Evolutionary conservation across 2,797 vertebrate genomes (phyloP).

Genomic region (Babyrousa celebensis): DNA sequence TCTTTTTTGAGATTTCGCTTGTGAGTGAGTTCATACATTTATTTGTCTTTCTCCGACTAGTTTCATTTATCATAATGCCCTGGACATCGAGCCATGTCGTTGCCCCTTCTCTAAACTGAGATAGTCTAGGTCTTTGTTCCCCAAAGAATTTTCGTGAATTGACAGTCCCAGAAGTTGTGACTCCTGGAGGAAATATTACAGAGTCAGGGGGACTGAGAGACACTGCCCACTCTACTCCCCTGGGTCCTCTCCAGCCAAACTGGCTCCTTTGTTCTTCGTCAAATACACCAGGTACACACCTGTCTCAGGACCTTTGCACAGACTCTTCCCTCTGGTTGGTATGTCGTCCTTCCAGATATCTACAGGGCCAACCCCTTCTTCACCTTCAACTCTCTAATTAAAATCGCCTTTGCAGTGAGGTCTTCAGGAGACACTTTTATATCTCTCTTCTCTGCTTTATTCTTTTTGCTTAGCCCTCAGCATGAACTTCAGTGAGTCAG

Average conservation of each 20-base stretch:
- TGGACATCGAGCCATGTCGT: not conserved
- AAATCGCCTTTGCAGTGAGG: not conserved
- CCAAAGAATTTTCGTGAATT: not conserved
- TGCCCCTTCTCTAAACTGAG: not conserved
- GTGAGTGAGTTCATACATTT: not conserved
- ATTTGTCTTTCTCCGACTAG: not conserved
- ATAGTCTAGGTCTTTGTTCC: not conserved
- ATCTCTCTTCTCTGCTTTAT: not conserved
- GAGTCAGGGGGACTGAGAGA: not conserved
- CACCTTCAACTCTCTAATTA: not conserved
- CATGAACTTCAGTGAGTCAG: not conserved
- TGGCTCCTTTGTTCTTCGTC: not conserved
- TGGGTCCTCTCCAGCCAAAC: no score
- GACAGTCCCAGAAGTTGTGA: not conserved
- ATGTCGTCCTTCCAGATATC: not conserved
- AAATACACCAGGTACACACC: rapidly evolving
- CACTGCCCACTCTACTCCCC: not conserved
- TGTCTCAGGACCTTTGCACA: not conserved
- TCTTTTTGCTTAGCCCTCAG: not conserved
- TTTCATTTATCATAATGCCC: not conserved
- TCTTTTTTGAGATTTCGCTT: not conserved
- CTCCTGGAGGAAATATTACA: not conserved
- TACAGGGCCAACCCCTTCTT: not conserved
- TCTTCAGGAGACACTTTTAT: not conserved
- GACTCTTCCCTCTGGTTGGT: not conserved